Conservation (phyloP, 2,113 vertebrate genomes). For the Balaeniceps rex region DNA sequence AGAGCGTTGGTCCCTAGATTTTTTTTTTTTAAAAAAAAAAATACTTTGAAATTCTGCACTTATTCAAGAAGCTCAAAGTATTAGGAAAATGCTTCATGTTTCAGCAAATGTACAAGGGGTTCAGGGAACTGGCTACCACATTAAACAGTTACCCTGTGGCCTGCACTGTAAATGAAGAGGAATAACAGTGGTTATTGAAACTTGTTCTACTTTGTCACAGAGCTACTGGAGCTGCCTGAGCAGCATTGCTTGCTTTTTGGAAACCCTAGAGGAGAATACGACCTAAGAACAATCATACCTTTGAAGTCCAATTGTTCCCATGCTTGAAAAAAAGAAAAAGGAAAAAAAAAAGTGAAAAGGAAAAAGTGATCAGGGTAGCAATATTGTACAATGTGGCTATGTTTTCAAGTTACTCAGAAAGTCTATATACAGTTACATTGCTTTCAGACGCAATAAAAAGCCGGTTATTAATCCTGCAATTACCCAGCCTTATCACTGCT, state of each 20-base stretch:
- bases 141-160: conserved; percentile 21
- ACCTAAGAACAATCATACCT: conserved; percentile 36
- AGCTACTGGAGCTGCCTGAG: conserved; percentile 12
- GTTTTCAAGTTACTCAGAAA: conserved; percentile 60
- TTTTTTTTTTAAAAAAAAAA: background rate
- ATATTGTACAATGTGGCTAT: conserved; percentile 22
- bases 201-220: conserved; percentile 35
- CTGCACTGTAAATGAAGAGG: background rate
- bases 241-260: conserved; percentile 39
- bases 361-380: conserved; percentile 12
- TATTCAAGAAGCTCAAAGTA: conserved; percentile 4
- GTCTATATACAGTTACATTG: conserved; percentile 33
- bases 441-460: conserved; percentile 66
- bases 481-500: conserved; percentile 65
- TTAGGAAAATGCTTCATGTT: background rate
- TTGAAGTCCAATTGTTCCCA: conserved; percentile 8
- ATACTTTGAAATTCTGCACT: background rate
- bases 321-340: background rate
- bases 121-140: background rate
- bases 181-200: conserved; percentile 24
- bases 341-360: background rate
- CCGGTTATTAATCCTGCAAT: conserved; percentile 71
- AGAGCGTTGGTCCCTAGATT: background rate
- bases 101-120: conserved; percentile 6
- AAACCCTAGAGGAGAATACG: conserved; percentile 59